Evolutionary conservation across 2,888 invertebrate species (phyloP), one percentile per base, ranked within the genome.

Genomic region (Drosophila pseudotalamancana): DNA sequence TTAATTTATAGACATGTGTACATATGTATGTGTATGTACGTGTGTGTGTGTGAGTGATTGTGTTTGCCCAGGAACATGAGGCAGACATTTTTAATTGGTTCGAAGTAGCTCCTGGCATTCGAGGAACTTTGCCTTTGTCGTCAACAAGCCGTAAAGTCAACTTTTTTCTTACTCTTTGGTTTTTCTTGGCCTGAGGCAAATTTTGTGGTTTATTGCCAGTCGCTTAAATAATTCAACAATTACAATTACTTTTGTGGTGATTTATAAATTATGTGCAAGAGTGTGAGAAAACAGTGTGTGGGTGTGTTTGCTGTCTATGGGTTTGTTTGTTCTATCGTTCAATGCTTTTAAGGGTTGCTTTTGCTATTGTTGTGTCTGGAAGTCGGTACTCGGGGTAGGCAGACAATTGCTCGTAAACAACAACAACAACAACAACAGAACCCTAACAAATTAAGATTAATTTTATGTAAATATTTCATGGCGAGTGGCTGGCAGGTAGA

Each of bases 211-310:
- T 71, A 72, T 72, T 69, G 77, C 64, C 56, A 64, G 61, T 59
- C 69, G 72, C 79, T 75, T 77, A 76, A 77, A 79, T 79, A 77
- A 77, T 78, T 78, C 77, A 80, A 76, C 79, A 80, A 81, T 81
- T 73, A 81, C 78, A 80, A 80, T 80, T 81, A 80, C 78, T 78
- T 63, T 62, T 69, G 75, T 68, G 72, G 81, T 75, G 79, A 81
- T 79, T 79, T 79, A 79, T 79, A 76, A 75, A 72, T 77, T 70
- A 75, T 78, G 62, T 72, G 68, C 54, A 46, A 50, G 46, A 8
- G 18, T 12, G 8, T 6, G 16, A 25, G 19, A 14, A n/a, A n/a
- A n/a, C n/a, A n/a, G 40, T 23, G 40, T 29, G 34, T 32, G 43
- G 37, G 51, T 19, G 51, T 55, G 32, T 34, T 32, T 48, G 19